Percentiles rank a stretch among this genome's conserved stretches.
Evolutionary conservation across 2,797 vertebrate genomes (phyloP).

Genomic region (Macropus fuliginosus): DNA sequence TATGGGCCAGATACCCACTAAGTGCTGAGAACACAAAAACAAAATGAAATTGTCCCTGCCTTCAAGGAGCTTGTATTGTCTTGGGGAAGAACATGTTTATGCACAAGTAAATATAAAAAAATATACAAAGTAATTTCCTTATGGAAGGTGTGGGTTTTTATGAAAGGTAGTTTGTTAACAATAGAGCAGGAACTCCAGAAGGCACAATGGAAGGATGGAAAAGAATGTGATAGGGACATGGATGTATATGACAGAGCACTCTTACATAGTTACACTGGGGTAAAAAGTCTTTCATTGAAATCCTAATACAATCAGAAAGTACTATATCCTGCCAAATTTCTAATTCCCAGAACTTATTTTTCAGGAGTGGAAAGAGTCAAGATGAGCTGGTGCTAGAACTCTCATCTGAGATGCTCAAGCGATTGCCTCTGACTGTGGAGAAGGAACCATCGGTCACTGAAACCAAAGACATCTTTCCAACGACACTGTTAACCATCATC

Average conservation of each 20-base stretch:
- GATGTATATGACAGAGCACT: background rate
- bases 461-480: background rate
- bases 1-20: background rate
- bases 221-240: background rate
- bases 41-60: background rate
- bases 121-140: background rate
- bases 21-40: background rate
- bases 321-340: background rate
- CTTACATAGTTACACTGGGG: background rate
- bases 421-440: slow-evolving; percentile 80
- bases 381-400: slow-evolving; percentile 78
- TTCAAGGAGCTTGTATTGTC: background rate
- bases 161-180: background rate
- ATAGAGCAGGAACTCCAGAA: background rate
- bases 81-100: background rate
- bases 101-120: background rate
- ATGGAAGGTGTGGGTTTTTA: background rate
- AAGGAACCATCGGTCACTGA: background rate
- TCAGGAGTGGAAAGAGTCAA: slow-evolving; percentile 65
- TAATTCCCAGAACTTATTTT: background rate
- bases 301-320: background rate
- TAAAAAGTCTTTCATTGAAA: background rate
- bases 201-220: background rate
- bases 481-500: slow-evolving; percentile 68
- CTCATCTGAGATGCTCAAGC: slow-evolving; percentile 62